Evolutionary conservation across 92 coral and sea anemone genomes (phyloP), one percentile per base, ranked within the genome.

Genomic region (Heteractis magnifica): DNA sequence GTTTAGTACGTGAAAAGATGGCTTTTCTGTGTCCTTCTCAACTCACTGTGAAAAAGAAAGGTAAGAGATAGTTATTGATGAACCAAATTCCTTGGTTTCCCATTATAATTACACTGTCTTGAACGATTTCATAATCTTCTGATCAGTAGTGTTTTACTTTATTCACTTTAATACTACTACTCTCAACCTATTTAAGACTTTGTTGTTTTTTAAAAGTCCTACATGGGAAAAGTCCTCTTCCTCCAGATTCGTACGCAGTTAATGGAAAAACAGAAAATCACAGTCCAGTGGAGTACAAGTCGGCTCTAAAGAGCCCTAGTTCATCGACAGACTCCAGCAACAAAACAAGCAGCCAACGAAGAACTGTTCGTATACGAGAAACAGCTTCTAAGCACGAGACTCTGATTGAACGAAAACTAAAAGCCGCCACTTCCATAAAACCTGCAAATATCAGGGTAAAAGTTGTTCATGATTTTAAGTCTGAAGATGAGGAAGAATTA

Each of bases 11-110:
- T 49, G 20, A 76, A 23, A 64, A 64, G 13, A 92, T 92, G 96
- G 91, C 96, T 3, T 92, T 92, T 72, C 75, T 93, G 48, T 93
- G 97, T 71, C 97, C 97, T 0, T 93, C 94, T 14, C 97, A 93
- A 77, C 84, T 93, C 23, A 85, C 89, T 44, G 78, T 90, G 34
- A 93, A 93, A 74, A 93, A 88, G 84, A 93, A 86, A 87, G 90
- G 97, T 93, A 83, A 75, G 77, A 58, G 20, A 49, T 72, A n/a
- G 44, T 49, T n/a, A 12, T 23, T 23, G 52, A 20, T 7, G 49
- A 44, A 13, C 10, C 10, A 59, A 75, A 44, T 76, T 55, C 76
- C 77, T 51, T 13, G 20, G 87, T 84, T 65, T 50, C 79, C 60
- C 49, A 20, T 49, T 15, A 72, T 4, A 41, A 34, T 26, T 26